Conservation (phyloP, 2,888 invertebrate genomes). For the Sisyra terminalis region DNA sequence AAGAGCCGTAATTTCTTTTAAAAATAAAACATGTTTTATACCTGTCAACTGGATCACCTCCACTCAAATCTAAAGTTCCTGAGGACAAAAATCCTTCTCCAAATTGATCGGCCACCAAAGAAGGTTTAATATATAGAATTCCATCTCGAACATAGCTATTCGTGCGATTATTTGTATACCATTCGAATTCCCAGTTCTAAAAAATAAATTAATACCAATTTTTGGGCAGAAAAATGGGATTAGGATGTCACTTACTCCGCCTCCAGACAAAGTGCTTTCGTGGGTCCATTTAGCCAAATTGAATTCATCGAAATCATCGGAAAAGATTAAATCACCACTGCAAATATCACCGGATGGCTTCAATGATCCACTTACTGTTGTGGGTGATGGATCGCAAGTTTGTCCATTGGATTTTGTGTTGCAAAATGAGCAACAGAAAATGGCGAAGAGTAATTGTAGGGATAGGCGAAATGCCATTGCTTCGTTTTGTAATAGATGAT, state of each 20-base stretch:
- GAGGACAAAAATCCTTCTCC: constrained; percentile 34
- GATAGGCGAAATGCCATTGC: too few relatives aligned
- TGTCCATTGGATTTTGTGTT: too few relatives aligned
- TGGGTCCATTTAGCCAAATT: constrained; percentile 43
- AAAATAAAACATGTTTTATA: constrained; percentile 18
- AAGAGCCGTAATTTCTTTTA: too few relatives aligned
- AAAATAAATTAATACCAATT: constrained; percentile 13
- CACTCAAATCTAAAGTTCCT: constrained; percentile 36
- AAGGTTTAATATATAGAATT: constrained; percentile 41
- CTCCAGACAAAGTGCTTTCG: constrained; percentile 42
- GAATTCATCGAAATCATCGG: constrained; percentile 38
- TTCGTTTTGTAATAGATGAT: too few relatives aligned
- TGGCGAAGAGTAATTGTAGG: too few relatives aligned
- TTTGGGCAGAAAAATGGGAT: not conserved
- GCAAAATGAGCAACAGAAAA: too few relatives aligned
- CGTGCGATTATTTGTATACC: constrained; percentile 47
- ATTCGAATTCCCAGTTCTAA: constrained; percentile 56
- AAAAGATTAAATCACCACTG: constrained; percentile 37
- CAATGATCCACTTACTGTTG: constrained; percentile 33
- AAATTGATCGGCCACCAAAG: constrained; percentile 35
- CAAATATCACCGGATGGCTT: constrained; percentile 28
- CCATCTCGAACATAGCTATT: constrained; percentile 45
- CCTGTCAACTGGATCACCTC: constrained; percentile 43
- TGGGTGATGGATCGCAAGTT: constrained; percentile 30
- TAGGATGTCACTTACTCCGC: constrained; percentile 31